Conservation (phyloP, 2,888 invertebrate genomes). For the Cenopis cana region DNA sequence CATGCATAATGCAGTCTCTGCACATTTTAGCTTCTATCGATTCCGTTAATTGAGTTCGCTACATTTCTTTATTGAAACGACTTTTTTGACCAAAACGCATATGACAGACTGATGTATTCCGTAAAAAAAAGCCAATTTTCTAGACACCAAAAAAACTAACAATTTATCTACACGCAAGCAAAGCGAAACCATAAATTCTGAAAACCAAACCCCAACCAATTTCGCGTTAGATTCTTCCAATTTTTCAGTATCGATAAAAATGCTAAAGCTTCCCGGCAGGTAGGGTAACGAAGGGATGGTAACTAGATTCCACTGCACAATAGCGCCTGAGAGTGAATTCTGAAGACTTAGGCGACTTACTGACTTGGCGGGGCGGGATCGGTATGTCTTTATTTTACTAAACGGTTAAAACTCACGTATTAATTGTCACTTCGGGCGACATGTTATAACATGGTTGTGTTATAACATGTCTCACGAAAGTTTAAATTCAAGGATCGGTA, state of each 20-base stretch:
- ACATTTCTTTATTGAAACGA: background rate
- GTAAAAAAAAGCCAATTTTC: background rate
- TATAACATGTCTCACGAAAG: too few species aligned
- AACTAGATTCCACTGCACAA: conserved; percentile 26
- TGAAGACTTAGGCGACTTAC: too few species aligned
- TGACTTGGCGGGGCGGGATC: too few species aligned
- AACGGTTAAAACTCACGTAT: too few species aligned
- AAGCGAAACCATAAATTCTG: conserved; percentile 17
- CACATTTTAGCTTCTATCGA: background rate
- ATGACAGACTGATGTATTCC: background rate
- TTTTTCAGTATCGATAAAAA: conserved; percentile 77
- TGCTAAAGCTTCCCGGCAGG: conserved; percentile 72
- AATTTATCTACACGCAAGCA: background rate
- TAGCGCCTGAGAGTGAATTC: conserved; percentile 29
- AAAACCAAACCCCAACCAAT: conserved; percentile 56
- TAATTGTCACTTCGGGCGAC: too few species aligned
- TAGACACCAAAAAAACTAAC: background rate
- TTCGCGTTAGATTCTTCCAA: conserved; percentile 55
- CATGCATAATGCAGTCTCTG: background rate
- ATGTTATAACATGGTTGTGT: too few species aligned
- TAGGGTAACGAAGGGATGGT: conserved; percentile 55
- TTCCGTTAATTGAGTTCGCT: background rate
- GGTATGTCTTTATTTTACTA: too few species aligned
- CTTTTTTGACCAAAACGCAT: background rate
- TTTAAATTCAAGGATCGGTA: too few species aligned